Evolutionary conservation across 2,888 invertebrate species (phyloP), one percentile per base, ranked within the genome.

Genomic region (Microplitis deprimator): DNA sequence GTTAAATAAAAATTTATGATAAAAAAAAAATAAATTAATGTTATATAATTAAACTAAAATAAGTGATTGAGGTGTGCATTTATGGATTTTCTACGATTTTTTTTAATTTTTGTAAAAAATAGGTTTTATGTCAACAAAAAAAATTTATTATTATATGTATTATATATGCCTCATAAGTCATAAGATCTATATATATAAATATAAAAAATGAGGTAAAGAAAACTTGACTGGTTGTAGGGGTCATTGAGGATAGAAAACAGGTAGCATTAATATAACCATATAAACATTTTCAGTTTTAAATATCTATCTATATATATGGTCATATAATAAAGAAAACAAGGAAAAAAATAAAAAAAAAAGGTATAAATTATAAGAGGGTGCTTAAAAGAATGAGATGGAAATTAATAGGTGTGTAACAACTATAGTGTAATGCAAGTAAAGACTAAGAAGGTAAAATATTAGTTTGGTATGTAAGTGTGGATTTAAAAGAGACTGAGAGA

Each of bases 351-450:
- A 50, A 50, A 50, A 50, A 50, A 13, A 13, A 50, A 50, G 10
- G 8, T 50, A 50, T 13, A 13, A 8, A 50, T 13, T 50, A 50
- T 13, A 50, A 50, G 13, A 50, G 50, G 50, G 50, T 29, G 29
- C 29, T 50, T 50, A 50, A 50, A 50, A 50, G 50, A 50, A 50
- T 29, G 40, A 64, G 41, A 73, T 64, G 40, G 65, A 73, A 41
- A 73, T 40, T 64, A 64, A 64, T 64, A 73, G 73, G 39, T 73
- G 39, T 73, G 50, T 50, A 50, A 50, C 50, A 50, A 50, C 50
- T 50, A 50, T 39, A 39, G 61, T 61, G 38, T 8, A 50, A 29
- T 70, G 50, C 16, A 39, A 70, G 29, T 5, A 40, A 39, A 17
- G 69, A 68, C 40, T 40, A 39, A 62, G 41, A 10, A 17, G 50